A percentile compares a stretch with the other conserved stretches of the same genome.
These are phyloP conservation scores for Aplidium turbinatum DNA, from an alignment of 23 tunicate species.

Conservation along the genomic window DNA sequence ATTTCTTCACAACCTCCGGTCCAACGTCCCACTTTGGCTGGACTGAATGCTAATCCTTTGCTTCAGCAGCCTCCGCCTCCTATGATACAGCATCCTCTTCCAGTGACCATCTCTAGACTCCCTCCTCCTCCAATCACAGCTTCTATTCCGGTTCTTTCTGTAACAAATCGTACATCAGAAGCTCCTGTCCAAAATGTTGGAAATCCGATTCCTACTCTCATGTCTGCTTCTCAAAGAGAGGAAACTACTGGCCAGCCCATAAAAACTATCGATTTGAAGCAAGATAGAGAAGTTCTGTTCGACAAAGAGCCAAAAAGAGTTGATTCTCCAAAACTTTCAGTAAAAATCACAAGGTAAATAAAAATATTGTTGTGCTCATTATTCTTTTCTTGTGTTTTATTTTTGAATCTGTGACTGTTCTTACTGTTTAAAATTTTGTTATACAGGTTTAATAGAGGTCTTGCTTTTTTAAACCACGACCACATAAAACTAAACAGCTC, in stretches of 20 bases:
- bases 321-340: constrained; percentile 30
- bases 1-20: too few species aligned
- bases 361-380: background rate
- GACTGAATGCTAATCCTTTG: too few species aligned
- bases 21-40: too few species aligned
- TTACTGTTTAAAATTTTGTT: too few species aligned
- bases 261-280: too few species aligned
- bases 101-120: too few species aligned
- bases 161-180: background rate
- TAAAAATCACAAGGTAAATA: constrained; percentile 17
- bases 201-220: constrained; percentile 39
- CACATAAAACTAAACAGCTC: too few species aligned
- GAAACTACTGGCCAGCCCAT: too few species aligned
- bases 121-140: too few species aligned
- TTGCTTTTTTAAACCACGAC: too few species aligned
- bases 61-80: constrained; percentile 10
- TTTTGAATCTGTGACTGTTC: background rate
- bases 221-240: constrained; percentile 19
- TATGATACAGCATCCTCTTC: background rate
- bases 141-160: constrained; percentile 24
- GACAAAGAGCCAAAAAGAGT: too few species aligned
- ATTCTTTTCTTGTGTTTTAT: background rate
- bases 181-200: constrained; percentile 5
- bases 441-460: too few species aligned
- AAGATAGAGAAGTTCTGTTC: constrained; percentile 7